phyloP scores from a whole-genome alignment of 1,140 invertebrate genomes.

The Cydia pomonella region DNA sequence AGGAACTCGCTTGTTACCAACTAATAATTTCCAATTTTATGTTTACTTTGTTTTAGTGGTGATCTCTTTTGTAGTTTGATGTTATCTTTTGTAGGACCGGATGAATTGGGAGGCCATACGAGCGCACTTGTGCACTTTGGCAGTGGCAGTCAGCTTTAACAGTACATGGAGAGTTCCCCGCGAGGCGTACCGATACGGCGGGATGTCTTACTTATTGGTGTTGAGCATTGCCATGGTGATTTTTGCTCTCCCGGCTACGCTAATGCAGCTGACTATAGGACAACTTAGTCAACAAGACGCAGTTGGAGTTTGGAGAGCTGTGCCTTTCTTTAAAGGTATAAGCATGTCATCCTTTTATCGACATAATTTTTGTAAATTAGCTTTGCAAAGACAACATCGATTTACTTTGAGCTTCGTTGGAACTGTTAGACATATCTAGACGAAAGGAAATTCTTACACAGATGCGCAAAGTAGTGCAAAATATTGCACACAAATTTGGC shows the following conservation, averaged over 20 bases:
- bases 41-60: neutral
- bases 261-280: conserved; percentile 89
- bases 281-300: conserved; percentile 89
- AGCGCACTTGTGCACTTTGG: conserved; percentile 74
- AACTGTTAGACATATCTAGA: too few species aligned
- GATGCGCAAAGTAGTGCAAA: neutral
- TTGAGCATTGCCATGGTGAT: conserved; percentile 83
- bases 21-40: too few species aligned
- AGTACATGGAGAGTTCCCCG: conserved; percentile 81
- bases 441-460: too few species aligned
- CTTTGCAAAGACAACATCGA: too few species aligned
- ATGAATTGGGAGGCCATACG: conserved; percentile 53
- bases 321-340: conserved; percentile 89
- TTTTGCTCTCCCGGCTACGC: conserved; percentile 87
- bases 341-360: conserved; percentile 3
- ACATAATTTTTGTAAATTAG: neutral
- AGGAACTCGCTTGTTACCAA: too few species aligned
- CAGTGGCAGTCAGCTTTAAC: conserved; percentile 78
- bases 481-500: neutral
- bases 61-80: neutral
- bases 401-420: too few species aligned
- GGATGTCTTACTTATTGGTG: conserved; percentile 84
- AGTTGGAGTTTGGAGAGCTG: conserved; percentile 89
- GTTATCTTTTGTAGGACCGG: conserved; percentile 47
- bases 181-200: conserved; percentile 78